Conservation (phyloP, 2,113 vertebrate species). For the Crotalus viridis region DNA sequence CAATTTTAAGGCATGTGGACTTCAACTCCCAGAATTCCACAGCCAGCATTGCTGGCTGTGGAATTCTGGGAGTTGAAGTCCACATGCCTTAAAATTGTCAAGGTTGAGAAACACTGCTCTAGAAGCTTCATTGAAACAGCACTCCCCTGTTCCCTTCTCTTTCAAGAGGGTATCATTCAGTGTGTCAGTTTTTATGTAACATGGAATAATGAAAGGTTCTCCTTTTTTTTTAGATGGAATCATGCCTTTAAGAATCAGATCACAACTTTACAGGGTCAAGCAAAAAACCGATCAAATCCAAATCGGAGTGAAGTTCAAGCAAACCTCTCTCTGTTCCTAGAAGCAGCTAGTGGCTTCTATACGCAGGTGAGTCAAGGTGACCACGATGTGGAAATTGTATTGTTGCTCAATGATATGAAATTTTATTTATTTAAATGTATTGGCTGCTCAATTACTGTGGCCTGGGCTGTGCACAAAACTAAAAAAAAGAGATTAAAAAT, state of each 20-base stretch:
- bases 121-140: neutral
- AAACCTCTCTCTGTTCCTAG: slow-evolving; percentile 95
- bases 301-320: slow-evolving; percentile 98
- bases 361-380: slow-evolving; percentile 84
- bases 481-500: neutral
- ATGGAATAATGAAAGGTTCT: slow-evolving; percentile 49
- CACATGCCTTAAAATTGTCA: too few species aligned
- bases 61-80: too few species aligned
- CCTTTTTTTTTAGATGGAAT: slow-evolving; percentile 88
- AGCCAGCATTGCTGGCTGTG: too few species aligned
- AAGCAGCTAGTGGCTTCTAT: slow-evolving; percentile 99
- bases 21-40: too few species aligned
- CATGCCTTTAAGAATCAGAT: slow-evolving; percentile 99
- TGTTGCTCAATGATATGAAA: too few species aligned
- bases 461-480: neutral
- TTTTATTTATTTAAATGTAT: neutral
- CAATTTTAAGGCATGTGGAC: too few species aligned
- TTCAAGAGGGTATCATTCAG: slow-evolving; percentile 45
- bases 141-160: slow-evolving; percentile 52
- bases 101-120: too few species aligned
- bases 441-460: neutral
- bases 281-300: slow-evolving; percentile 97
- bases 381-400: neutral
- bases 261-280: slow-evolving; percentile 97
- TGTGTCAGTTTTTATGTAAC: slow-evolving; percentile 58